Evolutionary conservation across 2,888 invertebrate genomes (phyloP).

Genomic region (Calameuta pallipes): DNA sequence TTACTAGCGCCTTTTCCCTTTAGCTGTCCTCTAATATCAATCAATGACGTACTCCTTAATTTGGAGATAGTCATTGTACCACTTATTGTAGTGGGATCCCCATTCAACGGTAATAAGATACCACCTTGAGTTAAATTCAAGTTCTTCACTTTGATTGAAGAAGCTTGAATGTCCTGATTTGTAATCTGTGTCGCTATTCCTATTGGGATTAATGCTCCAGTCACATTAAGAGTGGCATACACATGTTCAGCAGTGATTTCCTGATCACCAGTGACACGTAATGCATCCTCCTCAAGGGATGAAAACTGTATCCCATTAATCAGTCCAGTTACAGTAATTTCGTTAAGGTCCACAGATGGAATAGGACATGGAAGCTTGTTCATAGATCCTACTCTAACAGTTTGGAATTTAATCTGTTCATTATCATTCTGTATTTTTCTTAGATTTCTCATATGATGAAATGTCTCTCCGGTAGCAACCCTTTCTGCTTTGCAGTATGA

Average conservation of each 20-base stretch:
- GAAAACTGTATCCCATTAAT: constrained; percentile 68
- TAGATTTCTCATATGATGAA: constrained; percentile 28
- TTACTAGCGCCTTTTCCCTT: constrained; percentile 62
- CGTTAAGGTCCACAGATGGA: constrained; percentile 59
- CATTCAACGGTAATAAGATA: constrained; percentile 46
- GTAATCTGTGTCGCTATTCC: constrained; percentile 34
- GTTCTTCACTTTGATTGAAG: constrained; percentile 32
- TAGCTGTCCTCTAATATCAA: constrained; percentile 66
- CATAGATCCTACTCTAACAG: constrained; percentile 46
- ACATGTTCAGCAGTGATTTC: constrained; percentile 53
- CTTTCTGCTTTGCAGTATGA: constrained; percentile 33
- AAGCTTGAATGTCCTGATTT: constrained; percentile 27
- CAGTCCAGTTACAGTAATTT: constrained; percentile 65
- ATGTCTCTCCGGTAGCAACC: constrained; percentile 25
- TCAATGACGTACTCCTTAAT: constrained; percentile 57
- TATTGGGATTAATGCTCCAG: constrained; percentile 29
- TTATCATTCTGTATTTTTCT: constrained; percentile 27
- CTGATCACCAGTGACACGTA: constrained; percentile 69
- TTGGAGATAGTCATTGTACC: constrained; percentile 37
- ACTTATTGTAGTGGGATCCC: constrained; percentile 30
- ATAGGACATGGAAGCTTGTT: constrained; percentile 45
- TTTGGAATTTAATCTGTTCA: constrained; percentile 46
- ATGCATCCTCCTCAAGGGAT: constrained; percentile 64
- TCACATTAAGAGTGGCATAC: constrained; percentile 31
- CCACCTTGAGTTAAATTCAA: constrained; percentile 36